A percentile compares a stretch with the other conserved stretches of the same genome.
phyloP scores from a whole-genome alignment of 2,888 invertebrate genomes.

The Acheta domesticus region DNA sequence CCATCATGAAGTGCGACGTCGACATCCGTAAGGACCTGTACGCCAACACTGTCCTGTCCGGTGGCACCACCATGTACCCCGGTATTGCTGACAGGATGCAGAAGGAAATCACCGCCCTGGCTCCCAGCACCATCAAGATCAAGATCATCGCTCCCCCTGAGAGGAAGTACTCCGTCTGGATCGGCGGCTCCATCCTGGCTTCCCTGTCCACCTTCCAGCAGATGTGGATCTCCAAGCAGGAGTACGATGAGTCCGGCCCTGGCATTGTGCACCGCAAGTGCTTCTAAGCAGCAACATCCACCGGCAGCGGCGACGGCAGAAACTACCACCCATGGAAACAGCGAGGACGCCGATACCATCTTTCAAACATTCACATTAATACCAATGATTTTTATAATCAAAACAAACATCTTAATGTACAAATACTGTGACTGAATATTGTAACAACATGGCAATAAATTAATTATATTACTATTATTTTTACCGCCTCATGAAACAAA shows the following conservation, averaged over 20 bases:
- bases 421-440: constrained; percentile 18
- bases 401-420: constrained; percentile 11
- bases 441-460: constrained; percentile 18
- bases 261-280: constrained; percentile 71
- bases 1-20: constrained; percentile 96
- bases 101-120: constrained; percentile 85
- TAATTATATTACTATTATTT: not conserved
- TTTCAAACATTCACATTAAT: not conserved
- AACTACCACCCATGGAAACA: not conserved
- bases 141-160: constrained; percentile 92
- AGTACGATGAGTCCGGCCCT: constrained; percentile 83
- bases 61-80: constrained; percentile 86
- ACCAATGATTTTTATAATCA: constrained; percentile 11
- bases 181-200: constrained; percentile 83
- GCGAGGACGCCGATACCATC: not conserved
- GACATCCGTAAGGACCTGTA: constrained; percentile 93
- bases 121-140: constrained; percentile 91
- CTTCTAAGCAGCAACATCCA: constrained; percentile 53
- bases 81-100: constrained; percentile 88
- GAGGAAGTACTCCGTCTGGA: constrained; percentile 89
- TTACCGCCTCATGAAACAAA: too few relatives aligned
- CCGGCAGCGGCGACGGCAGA: constrained; percentile 11
- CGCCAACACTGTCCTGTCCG: constrained; percentile 89
- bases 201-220: constrained; percentile 87
- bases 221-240: constrained; percentile 90